A percentile compares a stretch with the other conserved stretches of the same genome.
Evolutionary conservation across 2,113 vertebrate species (phyloP).

Genomic region (Mohoua ochrocephala): DNA sequence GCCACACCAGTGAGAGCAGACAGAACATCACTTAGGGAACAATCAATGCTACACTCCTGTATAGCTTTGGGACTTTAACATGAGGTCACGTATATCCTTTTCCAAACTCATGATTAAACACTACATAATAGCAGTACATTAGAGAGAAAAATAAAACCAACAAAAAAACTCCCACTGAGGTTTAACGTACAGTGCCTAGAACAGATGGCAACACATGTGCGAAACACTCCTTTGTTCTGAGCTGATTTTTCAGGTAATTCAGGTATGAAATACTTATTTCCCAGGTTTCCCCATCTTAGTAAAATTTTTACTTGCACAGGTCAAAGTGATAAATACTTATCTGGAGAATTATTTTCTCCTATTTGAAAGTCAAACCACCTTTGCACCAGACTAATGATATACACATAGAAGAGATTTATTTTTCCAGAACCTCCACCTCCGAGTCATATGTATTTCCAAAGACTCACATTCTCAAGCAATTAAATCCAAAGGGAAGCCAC

Average conservation of each 20-base stretch:
- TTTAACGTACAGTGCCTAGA: neutral
- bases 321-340: neutral
- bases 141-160: neutral
- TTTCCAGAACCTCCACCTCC: neutral
- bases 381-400: neutral
- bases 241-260: neutral
- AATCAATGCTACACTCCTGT: neutral
- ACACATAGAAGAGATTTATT: neutral
- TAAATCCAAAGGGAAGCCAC: neutral
- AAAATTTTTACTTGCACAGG: neutral
- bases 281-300: neutral
- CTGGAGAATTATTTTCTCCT: neutral
- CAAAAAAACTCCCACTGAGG: neutral
- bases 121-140: neutral
- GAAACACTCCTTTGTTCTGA: neutral
- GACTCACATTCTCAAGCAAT: neutral
- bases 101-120: neutral
- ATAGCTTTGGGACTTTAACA: neutral
- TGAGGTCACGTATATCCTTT: neutral
- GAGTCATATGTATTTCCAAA: neutral
- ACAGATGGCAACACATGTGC: neutral
- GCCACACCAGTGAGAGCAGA: neutral
- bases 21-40: neutral
- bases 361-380: neutral
- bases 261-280: neutral